Evolutionary conservation across 1,140 invertebrate genomes (phyloP).

Genomic region (Hyles euphorbiae): DNA sequence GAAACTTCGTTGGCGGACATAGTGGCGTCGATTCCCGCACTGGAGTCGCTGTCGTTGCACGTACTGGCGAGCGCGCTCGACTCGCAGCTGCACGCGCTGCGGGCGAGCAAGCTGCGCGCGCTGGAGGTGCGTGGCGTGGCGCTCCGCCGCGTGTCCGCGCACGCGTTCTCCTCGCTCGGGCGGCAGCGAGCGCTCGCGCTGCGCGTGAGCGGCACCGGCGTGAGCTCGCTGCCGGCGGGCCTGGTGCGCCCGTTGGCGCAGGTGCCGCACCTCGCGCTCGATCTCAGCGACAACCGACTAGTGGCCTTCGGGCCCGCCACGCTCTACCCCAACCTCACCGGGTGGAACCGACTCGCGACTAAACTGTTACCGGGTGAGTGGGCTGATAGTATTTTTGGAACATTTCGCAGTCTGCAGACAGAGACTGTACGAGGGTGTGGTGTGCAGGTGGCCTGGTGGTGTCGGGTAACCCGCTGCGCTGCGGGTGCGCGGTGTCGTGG

Average conservation of each 20-base stretch:
- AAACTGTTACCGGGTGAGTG: constrained; percentile 81
- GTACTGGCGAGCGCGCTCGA: constrained; percentile 81
- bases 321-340: constrained; percentile 85
- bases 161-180: constrained; percentile 79
- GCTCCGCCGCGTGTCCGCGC: constrained; percentile 79
- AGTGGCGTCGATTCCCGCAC: constrained; percentile 68
- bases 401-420: background rate
- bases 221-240: constrained; percentile 83
- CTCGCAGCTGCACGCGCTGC: constrained; percentile 77
- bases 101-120: constrained; percentile 83
- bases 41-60: constrained; percentile 79
- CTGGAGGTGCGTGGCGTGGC: constrained; percentile 84
- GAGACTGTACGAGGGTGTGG: background rate
- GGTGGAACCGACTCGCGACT: constrained; percentile 87
- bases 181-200: constrained; percentile 80
- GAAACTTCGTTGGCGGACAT: constrained; percentile 79
- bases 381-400: background rate
- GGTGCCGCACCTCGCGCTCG: constrained; percentile 84
- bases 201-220: constrained; percentile 82
- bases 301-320: constrained; percentile 83
- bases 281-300: constrained; percentile 85
- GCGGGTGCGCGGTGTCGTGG: constrained; percentile 91
- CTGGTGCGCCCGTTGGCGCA: constrained; percentile 82
- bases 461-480: constrained; percentile 86
- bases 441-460: constrained; percentile 85